Conservation (phyloP, 2,797 vertebrate species). For the Lycodopsis pacificus region DNA sequence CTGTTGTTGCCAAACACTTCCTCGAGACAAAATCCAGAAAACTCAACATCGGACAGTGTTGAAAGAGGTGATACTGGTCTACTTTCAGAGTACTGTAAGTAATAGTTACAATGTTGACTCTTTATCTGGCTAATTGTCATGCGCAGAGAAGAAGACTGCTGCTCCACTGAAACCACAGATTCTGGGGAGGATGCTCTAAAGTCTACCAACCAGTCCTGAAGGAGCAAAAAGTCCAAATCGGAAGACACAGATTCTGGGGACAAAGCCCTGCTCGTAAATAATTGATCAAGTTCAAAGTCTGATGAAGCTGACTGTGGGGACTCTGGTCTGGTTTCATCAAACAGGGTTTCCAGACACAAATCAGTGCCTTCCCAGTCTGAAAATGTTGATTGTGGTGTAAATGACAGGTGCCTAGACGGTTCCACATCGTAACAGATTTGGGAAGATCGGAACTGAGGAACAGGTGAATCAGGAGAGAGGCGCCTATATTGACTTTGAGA, state of each 20-base stretch:
- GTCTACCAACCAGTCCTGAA: conserved; percentile 26
- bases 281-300: background rate
- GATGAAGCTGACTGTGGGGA: background rate
- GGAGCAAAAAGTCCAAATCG: conserved; percentile 1
- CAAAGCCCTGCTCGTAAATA: background rate
- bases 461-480: too few relatives aligned
- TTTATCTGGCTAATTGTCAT: background rate
- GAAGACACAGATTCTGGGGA: conserved; percentile 51
- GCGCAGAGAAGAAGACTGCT: background rate
- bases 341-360: conserved; percentile 22
- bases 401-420: background rate
- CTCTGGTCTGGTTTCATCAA: background rate
- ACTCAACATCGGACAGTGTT: background rate
- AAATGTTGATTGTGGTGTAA: conserved; percentile 22
- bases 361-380: conserved; percentile 50
- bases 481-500: too few relatives aligned
- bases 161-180: conserved; percentile 1
- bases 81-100: too few relatives aligned
- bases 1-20: too few relatives aligned
- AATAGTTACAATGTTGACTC: too few relatives aligned
- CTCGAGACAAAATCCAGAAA: background rate
- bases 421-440: too few relatives aligned
- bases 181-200: conserved; percentile 38
- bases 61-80: too few relatives aligned
- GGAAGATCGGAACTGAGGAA: too few relatives aligned